A percentile compares a stretch with the other conserved stretches of the same genome.
Evolutionary conservation across 1,140 invertebrate species (phyloP).

Genomic region (Zaprionus capensis): DNA sequence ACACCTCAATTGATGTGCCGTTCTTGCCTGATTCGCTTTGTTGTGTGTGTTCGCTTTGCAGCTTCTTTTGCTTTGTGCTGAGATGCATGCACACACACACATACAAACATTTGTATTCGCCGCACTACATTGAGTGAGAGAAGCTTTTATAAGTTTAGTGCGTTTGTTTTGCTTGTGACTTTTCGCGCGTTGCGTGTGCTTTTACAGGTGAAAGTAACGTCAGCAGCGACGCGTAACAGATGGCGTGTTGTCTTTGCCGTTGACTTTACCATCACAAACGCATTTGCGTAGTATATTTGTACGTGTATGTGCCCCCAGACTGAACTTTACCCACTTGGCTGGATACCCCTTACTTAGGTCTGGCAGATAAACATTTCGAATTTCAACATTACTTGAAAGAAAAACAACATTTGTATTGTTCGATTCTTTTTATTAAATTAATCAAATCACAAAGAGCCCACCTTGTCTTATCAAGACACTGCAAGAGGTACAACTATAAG

Average conservation of each 20-base stretch:
- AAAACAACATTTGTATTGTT: constrained; percentile 9
- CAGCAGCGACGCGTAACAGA: constrained; percentile 42
- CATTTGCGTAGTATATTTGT: neutral
- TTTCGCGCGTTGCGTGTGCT: constrained; percentile 48
- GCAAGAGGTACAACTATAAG: constrained; percentile 22
- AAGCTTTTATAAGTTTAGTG: constrained; percentile 42
- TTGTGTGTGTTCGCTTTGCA: constrained; percentile 18
- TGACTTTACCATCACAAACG: constrained; percentile 14
- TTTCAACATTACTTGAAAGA: constrained; percentile 1
- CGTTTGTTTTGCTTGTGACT: constrained; percentile 54
- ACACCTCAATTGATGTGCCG: constrained; percentile 37
- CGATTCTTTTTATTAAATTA: neutral
- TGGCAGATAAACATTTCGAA: neutral
- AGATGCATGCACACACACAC: neutral
- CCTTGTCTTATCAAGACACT: constrained; percentile 26
- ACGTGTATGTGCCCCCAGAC: neutral
- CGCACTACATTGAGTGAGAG: neutral
- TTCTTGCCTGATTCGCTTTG: constrained; percentile 14
- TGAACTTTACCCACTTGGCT: neutral
- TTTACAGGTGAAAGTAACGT: constrained; percentile 57
- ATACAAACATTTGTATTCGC: neutral
- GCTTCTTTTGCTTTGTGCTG: constrained; percentile 22
- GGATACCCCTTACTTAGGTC: neutral
- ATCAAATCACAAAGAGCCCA: constrained; percentile 4
- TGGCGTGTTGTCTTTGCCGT: constrained; percentile 38